phyloP scores from a whole-genome alignment of 2,888 invertebrate species.

The Acrobasis suavella region DNA sequence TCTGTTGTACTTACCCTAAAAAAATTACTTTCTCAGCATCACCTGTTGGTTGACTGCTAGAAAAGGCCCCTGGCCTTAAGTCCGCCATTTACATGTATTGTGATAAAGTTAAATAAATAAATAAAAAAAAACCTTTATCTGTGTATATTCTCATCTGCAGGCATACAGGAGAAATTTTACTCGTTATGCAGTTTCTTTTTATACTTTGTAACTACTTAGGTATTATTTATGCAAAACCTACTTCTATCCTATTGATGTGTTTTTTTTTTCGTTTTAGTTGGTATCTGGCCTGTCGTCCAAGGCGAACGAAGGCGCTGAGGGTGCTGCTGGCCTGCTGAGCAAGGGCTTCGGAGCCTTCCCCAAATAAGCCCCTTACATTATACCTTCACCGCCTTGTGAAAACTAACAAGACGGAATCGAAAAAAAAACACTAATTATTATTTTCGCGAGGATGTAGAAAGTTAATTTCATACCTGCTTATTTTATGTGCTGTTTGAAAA shows the following conservation, averaged over 20 bases:
- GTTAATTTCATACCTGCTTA: neutral
- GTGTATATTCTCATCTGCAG: too few relatives aligned
- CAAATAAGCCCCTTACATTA: constrained; percentile 50
- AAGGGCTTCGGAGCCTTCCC: constrained; percentile 74
- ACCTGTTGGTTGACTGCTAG: too few relatives aligned
- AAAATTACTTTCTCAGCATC: too few relatives aligned
- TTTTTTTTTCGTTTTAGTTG: constrained; percentile 49
- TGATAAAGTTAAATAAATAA: too few relatives aligned
- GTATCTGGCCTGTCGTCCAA: constrained; percentile 62
- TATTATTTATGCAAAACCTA: neutral
- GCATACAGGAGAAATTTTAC: too few relatives aligned
- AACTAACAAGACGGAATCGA: constrained; percentile 38
- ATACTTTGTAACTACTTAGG: too few relatives aligned
- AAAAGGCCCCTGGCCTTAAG: too few relatives aligned
- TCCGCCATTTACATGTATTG: too few relatives aligned
- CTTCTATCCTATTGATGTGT: neutral
- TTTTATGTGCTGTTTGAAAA: constrained; percentile 18
- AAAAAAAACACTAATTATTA: neutral
- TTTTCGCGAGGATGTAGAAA: neutral
- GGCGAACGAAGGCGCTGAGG: constrained; percentile 70
- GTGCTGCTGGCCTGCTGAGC: constrained; percentile 73
- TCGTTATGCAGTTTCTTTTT: too few relatives aligned
- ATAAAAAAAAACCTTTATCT: too few relatives aligned
- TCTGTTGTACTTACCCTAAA: too few relatives aligned
- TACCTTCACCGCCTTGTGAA: constrained; percentile 17